Percentiles rank a stretch among this genome's conserved stretches.
These are phyloP conservation scores for Megaceryle maxima DNA, from an alignment of 2,113 vertebrate species.

Conservation along the genomic window DNA sequence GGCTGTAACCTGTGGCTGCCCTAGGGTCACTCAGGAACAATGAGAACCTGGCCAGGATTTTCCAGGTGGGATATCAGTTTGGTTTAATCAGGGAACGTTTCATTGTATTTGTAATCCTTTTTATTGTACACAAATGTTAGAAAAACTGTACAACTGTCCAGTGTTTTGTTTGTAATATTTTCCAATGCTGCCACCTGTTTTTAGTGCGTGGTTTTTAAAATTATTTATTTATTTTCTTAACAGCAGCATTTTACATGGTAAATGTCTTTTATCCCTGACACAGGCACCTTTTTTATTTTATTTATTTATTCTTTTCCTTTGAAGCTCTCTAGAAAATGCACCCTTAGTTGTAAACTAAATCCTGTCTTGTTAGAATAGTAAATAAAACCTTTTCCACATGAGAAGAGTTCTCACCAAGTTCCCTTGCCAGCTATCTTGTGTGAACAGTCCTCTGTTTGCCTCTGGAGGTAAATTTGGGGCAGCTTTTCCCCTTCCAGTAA, in stretches of 20 bases:
- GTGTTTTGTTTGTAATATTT: not conserved
- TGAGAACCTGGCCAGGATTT: conserved; percentile 26
- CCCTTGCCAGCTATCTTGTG: not conserved
- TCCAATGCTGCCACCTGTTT: not conserved
- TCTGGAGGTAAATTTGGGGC: not conserved
- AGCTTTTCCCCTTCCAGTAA: not conserved
- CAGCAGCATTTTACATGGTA: not conserved
- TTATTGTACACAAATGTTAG: not conserved
- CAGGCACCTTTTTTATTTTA: not conserved
- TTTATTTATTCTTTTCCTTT: conserved; percentile 32
- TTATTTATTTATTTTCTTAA: not conserved
- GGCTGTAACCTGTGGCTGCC: not conserved
- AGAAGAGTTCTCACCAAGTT: not conserved
- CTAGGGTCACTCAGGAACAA: not conserved
- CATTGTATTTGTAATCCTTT: not conserved
- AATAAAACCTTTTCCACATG: conserved; percentile 1
- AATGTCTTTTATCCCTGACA: not conserved
- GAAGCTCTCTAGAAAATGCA: conserved; percentile 3
- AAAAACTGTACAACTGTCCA: not conserved
- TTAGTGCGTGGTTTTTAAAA: not conserved
- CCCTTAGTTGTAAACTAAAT: conserved; percentile 18
- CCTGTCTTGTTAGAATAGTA: not conserved
- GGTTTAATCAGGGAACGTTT: not conserved
- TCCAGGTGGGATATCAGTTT: conserved; percentile 50
- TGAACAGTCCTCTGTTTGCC: conserved; percentile 1